Conservation (phyloP, 2,797 vertebrate genomes). For the Tamandua tetradactyla region DNA sequence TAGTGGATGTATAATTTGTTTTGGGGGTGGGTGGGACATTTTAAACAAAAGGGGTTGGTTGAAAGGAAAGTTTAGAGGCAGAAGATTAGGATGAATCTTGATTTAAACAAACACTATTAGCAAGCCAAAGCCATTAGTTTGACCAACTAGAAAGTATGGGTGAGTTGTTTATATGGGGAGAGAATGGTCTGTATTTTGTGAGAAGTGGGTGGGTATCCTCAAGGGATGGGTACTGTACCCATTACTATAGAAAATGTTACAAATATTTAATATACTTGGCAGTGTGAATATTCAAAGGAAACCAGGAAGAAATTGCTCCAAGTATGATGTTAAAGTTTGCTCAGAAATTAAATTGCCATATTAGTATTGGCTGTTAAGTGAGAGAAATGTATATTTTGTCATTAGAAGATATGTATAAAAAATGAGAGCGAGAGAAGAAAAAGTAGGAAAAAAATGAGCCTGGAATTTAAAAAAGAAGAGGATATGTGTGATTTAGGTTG, state of each 20-base stretch:
- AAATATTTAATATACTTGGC: not conserved
- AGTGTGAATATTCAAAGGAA: not conserved
- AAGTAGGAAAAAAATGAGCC: not conserved
- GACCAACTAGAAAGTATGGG: not conserved
- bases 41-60: not conserved
- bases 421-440: not conserved
- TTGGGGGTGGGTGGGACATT: not conserved
- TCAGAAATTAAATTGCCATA: slow-evolving; percentile 8
- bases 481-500: not conserved
- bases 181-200: not conserved
- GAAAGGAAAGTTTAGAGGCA: not conserved
- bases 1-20: not conserved
- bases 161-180: not conserved
- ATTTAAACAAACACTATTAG: not conserved
- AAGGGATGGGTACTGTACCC: not conserved
- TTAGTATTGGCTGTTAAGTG: not conserved
- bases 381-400: slow-evolving; percentile 32
- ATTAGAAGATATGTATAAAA: not conserved
- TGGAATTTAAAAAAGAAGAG: not conserved
- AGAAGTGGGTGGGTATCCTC: not conserved
- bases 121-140: not conserved
- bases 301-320: not conserved
- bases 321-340: not conserved
- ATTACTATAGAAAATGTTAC: not conserved
- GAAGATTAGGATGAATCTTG: not conserved